A percentile compares a stretch with the other conserved stretches of the same genome.
Conservation (phyloP, 1,140 invertebrate genomes). For the Philopotamus ludificatus region DNA sequence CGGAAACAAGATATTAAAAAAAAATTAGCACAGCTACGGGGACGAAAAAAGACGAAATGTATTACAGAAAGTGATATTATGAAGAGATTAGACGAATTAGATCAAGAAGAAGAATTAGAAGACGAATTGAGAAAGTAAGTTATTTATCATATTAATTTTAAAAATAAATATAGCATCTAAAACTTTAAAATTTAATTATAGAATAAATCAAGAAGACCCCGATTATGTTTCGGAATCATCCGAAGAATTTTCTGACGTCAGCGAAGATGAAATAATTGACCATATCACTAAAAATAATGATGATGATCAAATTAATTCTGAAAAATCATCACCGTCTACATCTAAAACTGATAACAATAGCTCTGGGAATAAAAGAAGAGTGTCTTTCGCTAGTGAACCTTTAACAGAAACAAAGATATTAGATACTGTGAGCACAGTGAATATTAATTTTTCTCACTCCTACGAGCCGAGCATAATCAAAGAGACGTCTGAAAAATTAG, state of each 20-base stretch:
- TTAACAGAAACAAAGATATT: slow-evolving; percentile 1
- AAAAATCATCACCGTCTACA: slow-evolving; percentile 13
- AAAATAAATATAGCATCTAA: background rate
- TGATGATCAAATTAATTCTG: slow-evolving; percentile 36
- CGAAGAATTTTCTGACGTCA: background rate
- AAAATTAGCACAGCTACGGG: slow-evolving; percentile 52
- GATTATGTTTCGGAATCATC: no score
- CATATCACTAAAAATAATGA: slow-evolving; percentile 30
- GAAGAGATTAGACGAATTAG: slow-evolving; percentile 57
- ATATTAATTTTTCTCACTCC: slow-evolving; percentile 50
- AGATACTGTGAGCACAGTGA: slow-evolving; percentile 45
- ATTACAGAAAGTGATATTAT: slow-evolving; percentile 54
- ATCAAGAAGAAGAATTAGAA: slow-evolving; percentile 59
- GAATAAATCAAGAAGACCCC: slow-evolving; percentile 3
- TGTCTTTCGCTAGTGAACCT: slow-evolving; percentile 48
- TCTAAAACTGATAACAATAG: slow-evolving; percentile 5
- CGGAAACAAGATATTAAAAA: slow-evolving; percentile 56
- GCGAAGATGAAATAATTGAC: slow-evolving; percentile 6
- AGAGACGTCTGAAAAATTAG: slow-evolving; percentile 44
- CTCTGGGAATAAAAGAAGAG: slow-evolving; percentile 43
- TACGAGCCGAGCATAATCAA: slow-evolving; percentile 41
- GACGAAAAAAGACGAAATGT: slow-evolving; percentile 47
- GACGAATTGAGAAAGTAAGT: slow-evolving; percentile 55
- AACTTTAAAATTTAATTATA: slow-evolving; percentile 12
- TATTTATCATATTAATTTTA: background rate